These are phyloP conservation scores for Mormyrus lacerda DNA, from an alignment of 2,113 vertebrate genomes.

Conservation along the genomic window DNA sequence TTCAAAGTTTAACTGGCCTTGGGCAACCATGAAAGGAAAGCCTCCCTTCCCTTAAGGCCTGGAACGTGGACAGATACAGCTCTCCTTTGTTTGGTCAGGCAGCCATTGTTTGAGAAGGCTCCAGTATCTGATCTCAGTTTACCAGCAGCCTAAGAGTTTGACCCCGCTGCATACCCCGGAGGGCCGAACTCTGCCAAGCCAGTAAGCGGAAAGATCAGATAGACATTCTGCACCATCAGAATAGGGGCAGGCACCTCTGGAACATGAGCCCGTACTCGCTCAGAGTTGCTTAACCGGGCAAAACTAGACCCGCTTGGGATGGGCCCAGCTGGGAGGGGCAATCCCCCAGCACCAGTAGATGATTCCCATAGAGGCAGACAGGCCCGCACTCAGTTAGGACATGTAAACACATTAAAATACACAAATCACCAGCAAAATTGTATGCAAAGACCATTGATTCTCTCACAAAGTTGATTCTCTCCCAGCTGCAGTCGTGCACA, in stretches of 20 bases:
- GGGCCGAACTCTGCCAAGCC: background rate
- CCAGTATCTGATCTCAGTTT: constrained; percentile 3
- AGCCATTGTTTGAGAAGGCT: background rate
- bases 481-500: background rate
- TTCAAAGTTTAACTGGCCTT: background rate
- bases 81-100: background rate
- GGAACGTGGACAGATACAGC: background rate
- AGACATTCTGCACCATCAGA: background rate
- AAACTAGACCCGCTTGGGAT: background rate
- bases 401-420: constrained; percentile 16
- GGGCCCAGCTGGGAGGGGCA: background rate
- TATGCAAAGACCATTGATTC: background rate
- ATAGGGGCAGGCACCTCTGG: background rate
- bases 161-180: background rate
- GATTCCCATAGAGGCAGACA: background rate
- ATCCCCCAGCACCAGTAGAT: background rate
- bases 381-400: background rate
- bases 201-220: background rate
- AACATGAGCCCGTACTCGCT: background rate
- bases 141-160: background rate
- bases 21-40: background rate
- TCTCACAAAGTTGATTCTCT: background rate
- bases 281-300: constrained; percentile 9
- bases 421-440: background rate
- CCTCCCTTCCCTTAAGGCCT: background rate